Evolutionary conservation across 2,113 vertebrate species (phyloP).

Genomic region (Chlamydotis undulata): DNA sequence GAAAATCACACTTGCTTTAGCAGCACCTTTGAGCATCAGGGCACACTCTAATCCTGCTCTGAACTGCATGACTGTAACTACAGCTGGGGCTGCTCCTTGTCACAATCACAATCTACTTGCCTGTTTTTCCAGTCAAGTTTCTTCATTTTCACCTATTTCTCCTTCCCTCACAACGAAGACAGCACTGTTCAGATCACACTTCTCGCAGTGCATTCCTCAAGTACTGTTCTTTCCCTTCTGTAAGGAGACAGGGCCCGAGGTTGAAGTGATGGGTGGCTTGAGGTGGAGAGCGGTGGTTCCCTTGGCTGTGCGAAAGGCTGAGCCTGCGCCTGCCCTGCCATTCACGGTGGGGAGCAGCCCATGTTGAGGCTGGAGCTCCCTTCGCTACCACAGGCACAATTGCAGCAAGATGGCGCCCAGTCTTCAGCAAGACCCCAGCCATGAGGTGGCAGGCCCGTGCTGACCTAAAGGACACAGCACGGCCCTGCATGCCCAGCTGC

Average conservation of each 20-base stretch:
- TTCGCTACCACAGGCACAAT: neutral
- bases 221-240: too few species aligned
- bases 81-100: neutral
- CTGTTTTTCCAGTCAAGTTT: neutral
- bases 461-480: rapidly evolving
- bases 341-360: rapidly evolving
- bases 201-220: rapidly evolving
- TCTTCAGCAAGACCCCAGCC: rapidly evolving
- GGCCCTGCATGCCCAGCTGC: rapidly evolving
- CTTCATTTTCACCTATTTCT: neutral
- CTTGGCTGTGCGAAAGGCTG: too few species aligned
- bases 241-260: neutral
- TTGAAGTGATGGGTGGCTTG: rapidly evolving
- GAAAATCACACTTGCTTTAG: neutral
- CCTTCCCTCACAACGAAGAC: neutral
- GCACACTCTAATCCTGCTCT: neutral
- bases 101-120: neutral
- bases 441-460: rapidly evolving
- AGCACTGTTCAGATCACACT: rapidly evolving
- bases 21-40: rapidly evolving
- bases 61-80: neutral
- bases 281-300: rapidly evolving
- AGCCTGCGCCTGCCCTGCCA: neutral
- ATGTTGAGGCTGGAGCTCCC: rapidly evolving
- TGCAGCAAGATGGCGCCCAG: rapidly evolving